phyloP scores from a whole-genome alignment of 2,113 vertebrate species.

The Sinocyclocheilus rhinocerous region DNA sequence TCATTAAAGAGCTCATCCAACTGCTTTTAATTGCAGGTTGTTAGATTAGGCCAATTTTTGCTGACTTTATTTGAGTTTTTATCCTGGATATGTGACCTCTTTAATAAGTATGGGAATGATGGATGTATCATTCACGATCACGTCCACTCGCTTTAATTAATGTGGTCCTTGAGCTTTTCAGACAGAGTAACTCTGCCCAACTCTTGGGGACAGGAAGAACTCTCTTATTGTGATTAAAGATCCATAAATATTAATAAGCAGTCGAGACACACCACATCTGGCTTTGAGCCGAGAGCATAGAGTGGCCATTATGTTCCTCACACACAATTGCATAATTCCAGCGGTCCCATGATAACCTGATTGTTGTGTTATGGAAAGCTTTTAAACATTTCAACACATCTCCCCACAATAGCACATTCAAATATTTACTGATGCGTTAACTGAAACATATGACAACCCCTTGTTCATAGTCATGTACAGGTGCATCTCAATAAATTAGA shows the following conservation, averaged over 20 bases:
- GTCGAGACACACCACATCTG: conserved; percentile 25
- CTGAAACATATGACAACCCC: too few relatives aligned
- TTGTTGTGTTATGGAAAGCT: conserved; percentile 11
- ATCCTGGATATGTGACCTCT: background rate
- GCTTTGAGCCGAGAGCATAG: conserved; percentile 11
- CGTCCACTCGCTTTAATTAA: background rate
- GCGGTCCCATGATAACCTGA: background rate
- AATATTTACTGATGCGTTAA: too few relatives aligned
- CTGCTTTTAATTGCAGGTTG: conserved; percentile 1
- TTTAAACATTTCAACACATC: too few relatives aligned
- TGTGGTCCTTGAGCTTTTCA: conserved; percentile 24
- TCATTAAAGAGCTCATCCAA: background rate
- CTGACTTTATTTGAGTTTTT: background rate
- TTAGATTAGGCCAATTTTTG: background rate
- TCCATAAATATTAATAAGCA: conserved; percentile 53
- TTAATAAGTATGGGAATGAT: background rate
- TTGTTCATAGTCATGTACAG: too few relatives aligned
- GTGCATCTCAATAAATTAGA: too few relatives aligned
- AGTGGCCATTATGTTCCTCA: conserved; percentile 32
- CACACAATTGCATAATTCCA: conserved; percentile 12
- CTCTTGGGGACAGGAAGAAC: background rate
- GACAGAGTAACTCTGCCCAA: conserved; percentile 18
- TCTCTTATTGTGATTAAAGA: conserved; percentile 48
- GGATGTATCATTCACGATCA: background rate
- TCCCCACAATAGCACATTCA: too few relatives aligned